phyloP scores from a whole-genome alignment of 1,140 invertebrate genomes.

The Halictus rubicundus region DNA sequence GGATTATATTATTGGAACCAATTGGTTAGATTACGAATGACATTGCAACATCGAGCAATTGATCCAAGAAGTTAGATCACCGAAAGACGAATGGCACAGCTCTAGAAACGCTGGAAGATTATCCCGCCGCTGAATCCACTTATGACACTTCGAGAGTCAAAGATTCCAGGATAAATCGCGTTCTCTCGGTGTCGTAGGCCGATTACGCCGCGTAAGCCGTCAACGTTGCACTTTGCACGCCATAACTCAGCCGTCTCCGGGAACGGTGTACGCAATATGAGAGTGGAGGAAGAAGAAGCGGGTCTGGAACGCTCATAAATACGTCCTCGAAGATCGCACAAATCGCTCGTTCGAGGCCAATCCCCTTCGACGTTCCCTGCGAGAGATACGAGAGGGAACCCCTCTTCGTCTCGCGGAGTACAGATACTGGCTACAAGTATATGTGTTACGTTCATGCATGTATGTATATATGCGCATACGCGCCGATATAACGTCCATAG shows the following conservation, averaged over 20 bases:
- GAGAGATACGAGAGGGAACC: constrained; percentile 61
- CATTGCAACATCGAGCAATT: too few relatives aligned
- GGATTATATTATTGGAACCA: too few relatives aligned
- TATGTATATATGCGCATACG: constrained; percentile 17
- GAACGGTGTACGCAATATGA: constrained; percentile 61
- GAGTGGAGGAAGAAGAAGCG: constrained; percentile 62
- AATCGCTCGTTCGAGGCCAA: constrained; percentile 70
- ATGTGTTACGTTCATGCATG: constrained; percentile 21
- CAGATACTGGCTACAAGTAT: constrained; percentile 60
- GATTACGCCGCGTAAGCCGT: not conserved
- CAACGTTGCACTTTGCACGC: constrained; percentile 24
- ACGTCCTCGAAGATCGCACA: constrained; percentile 71
- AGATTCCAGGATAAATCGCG: not conserved
- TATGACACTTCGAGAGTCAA: not conserved
- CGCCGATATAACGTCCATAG: constrained; percentile 49
- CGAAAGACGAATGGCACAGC: too few relatives aligned
- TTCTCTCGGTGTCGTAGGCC: not conserved
- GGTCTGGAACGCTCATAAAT: constrained; percentile 72
- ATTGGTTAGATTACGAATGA: too few relatives aligned
- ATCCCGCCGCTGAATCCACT: not conserved
- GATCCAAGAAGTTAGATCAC: too few relatives aligned
- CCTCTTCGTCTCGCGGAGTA: constrained; percentile 54
- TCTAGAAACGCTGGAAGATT: too few relatives aligned
- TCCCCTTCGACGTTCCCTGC: constrained; percentile 64
- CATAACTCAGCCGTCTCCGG: constrained; percentile 43